A percentile compares a stretch with the other conserved stretches of the same genome.
phyloP scores from a whole-genome alignment of 2,797 vertebrate genomes.

The Octomys mimax region DNA sequence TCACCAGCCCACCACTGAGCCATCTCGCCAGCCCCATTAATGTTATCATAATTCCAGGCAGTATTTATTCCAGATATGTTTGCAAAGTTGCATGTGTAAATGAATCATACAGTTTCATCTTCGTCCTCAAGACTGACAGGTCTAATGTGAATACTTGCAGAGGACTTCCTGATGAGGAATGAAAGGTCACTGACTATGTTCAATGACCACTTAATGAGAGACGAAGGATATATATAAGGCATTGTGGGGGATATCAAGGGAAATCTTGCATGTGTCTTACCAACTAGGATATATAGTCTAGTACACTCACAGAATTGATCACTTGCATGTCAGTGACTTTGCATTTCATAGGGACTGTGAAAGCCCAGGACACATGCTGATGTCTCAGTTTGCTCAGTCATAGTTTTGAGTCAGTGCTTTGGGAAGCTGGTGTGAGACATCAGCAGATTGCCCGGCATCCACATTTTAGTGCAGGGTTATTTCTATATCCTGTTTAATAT shows the following conservation, averaged over 20 bases:
- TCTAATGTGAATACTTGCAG: not conserved
- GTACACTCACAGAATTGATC: not conserved
- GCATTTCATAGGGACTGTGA: not conserved
- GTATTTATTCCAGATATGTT: not conserved
- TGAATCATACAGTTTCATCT: conserved; percentile 7
- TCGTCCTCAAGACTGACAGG: not conserved
- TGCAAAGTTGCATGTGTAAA: not conserved
- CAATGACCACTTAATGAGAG: conserved; percentile 20
- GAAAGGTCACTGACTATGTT: not conserved
- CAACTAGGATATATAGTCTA: not conserved
- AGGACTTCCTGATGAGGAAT: not conserved
- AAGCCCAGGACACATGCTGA: not conserved
- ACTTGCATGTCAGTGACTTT: not conserved
- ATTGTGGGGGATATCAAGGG: not conserved
- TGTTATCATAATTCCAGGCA: not conserved
- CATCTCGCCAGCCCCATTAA: too few species aligned
- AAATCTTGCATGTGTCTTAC: not conserved
- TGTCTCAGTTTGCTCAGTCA: not conserved
- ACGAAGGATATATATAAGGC: not conserved
- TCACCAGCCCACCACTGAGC: too few species aligned
- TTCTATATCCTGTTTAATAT: conserved; percentile 16
- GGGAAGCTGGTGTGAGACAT: not conserved
- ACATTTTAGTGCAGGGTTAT: not conserved
- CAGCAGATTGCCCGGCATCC: not conserved
- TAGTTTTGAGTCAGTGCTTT: not conserved